Percentiles rank a stretch among this genome's conserved stretches.
These are phyloP conservation scores for Alectura lathami DNA, from an alignment of 2,113 vertebrate species.

Conservation along the genomic window DNA sequence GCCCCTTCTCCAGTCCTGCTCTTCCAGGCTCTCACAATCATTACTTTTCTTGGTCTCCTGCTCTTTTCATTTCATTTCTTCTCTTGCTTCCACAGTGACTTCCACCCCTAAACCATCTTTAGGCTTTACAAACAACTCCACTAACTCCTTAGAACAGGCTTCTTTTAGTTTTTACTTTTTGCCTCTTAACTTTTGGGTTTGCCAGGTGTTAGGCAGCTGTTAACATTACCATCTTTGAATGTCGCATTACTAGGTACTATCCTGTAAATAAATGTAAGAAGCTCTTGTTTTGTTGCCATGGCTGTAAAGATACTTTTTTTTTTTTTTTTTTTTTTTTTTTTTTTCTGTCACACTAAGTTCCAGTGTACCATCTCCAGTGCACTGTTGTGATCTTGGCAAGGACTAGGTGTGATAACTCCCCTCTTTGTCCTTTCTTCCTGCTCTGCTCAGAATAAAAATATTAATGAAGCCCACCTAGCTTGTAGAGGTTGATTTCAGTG, in stretches of 20 bases:
- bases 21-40: not conserved
- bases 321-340: not conserved
- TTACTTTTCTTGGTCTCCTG: not conserved
- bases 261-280: not conserved
- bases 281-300: not conserved
- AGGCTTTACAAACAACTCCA: not conserved
- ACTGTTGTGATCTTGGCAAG: not conserved
- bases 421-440: not conserved
- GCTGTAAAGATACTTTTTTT: not conserved
- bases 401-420: not conserved
- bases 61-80: not conserved
- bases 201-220: not conserved
- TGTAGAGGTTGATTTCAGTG: not conserved
- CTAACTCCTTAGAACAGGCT: not conserved
- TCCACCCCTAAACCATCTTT: not conserved
- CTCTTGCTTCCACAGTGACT: not conserved
- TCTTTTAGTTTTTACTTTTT: not conserved
- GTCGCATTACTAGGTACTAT: not conserved
- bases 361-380: not conserved
- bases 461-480: slow-evolving; percentile 16
- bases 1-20: not conserved
- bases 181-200: not conserved
- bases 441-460: not conserved
- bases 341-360: not conserved
- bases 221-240: not conserved